phyloP scores from a whole-genome alignment of 1,140 invertebrate genomes.

The Cydia fagiglandana region DNA sequence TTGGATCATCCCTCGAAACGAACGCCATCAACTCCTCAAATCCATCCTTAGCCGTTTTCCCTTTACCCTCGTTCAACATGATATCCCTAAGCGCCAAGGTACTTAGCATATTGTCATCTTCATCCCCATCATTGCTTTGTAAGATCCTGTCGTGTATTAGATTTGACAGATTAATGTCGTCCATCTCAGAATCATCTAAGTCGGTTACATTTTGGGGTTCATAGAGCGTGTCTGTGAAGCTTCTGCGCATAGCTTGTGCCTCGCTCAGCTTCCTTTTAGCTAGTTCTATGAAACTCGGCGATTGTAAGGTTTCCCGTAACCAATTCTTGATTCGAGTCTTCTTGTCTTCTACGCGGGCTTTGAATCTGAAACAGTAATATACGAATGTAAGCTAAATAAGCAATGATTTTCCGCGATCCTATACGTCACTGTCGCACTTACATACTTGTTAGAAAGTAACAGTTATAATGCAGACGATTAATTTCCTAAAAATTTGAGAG shows the following conservation, averaged over 20 bases:
- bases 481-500: too few species aligned
- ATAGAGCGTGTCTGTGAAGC: constrained; percentile 31
- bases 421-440: too few species aligned
- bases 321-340: constrained; percentile 72
- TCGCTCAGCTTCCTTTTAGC: constrained; percentile 64
- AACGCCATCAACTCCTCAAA: not conserved
- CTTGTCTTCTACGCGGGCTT: constrained; percentile 65
- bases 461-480: too few species aligned
- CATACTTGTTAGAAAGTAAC: too few species aligned
- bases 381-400: not conserved
- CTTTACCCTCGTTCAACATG: constrained; percentile 43
- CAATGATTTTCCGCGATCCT: not conserved
- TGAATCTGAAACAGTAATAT: constrained; percentile 56
- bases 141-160: constrained; percentile 56
- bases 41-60: constrained; percentile 2
- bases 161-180: constrained; percentile 64
- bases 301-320: constrained; percentile 63
- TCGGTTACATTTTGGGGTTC: constrained; percentile 36
- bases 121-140: constrained; percentile 51
- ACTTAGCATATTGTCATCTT: constrained; percentile 55
- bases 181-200: constrained; percentile 57
- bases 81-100: constrained; percentile 59
- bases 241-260: constrained; percentile 51
- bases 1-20: not conserved
- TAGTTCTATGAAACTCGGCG: constrained; percentile 58